A percentile compares a stretch with the other conserved stretches of the same genome.
Conservation (phyloP, 2,888 invertebrate genomes). For the Drosophila siamana region DNA sequence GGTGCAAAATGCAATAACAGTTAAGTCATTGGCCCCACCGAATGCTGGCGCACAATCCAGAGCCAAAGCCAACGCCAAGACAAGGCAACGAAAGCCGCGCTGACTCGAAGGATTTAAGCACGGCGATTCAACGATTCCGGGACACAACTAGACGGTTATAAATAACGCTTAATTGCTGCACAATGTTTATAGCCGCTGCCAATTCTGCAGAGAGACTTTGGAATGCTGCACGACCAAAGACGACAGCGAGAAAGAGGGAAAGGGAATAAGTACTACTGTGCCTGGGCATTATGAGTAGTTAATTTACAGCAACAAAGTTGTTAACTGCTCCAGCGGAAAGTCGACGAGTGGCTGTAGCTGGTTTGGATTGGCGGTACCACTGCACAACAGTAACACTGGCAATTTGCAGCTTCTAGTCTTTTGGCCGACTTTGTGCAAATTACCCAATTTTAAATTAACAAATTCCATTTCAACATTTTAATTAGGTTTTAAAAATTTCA, state of each 20-base stretch:
- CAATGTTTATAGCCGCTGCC: constrained; percentile 73
- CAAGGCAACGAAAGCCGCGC: constrained; percentile 1
- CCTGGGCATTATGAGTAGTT: constrained; percentile 77
- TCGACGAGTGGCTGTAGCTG: constrained; percentile 22
- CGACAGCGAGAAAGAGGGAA: constrained; percentile 9
- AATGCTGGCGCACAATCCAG: constrained; percentile 51
- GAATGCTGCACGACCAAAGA: constrained; percentile 20
- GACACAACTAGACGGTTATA: constrained; percentile 76
- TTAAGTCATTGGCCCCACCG: constrained; percentile 76
- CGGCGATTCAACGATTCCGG: constrained; percentile 36
- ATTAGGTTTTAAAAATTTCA: constrained; percentile 82
- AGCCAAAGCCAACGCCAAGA: neutral
- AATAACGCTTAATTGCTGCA: constrained; percentile 83
- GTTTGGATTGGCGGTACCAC: constrained; percentile 17
- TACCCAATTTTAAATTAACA: constrained; percentile 82
- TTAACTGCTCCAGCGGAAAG: constrained; percentile 59
- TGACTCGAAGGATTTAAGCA: constrained; percentile 38
- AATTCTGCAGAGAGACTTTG: constrained; percentile 65
- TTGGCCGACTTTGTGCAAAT: constrained; percentile 57
- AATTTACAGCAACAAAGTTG: constrained; percentile 79
- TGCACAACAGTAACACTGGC: constrained; percentile 13
- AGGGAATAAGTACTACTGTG: constrained; percentile 16
- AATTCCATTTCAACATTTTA: constrained; percentile 82
- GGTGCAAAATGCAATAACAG: constrained; percentile 79
- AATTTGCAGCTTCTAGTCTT: constrained; percentile 48